Percentiles rank a stretch among this genome's conserved stretches.
phyloP scores from a whole-genome alignment of 2,113 vertebrate genomes.

The Rhinolophus ferrumequinum region DNA sequence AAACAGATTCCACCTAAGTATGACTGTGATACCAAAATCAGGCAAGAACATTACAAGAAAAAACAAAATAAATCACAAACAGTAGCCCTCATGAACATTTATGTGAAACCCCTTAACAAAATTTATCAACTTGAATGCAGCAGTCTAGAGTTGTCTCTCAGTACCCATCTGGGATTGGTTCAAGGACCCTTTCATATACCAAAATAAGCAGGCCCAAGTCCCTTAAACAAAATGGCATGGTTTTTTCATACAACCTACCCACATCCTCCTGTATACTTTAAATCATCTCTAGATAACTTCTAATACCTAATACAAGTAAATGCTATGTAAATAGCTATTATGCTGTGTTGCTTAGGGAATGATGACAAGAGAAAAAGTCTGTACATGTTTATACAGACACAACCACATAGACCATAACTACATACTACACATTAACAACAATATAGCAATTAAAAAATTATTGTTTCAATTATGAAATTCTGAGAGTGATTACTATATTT shows the following conservation, averaged over 20 bases:
- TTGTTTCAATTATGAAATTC: not conserved
- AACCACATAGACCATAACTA: too few species aligned
- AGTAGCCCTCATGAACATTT: not conserved
- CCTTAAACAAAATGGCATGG: not conserved
- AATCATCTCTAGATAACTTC: too few species aligned
- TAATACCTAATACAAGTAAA: too few species aligned
- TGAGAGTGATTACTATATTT: not conserved
- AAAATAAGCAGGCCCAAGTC: not conserved
- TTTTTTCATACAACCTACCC: too few species aligned
- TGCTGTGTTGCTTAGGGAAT: too few species aligned
- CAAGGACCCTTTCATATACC: not conserved
- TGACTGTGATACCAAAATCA: not conserved
- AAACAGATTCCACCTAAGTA: not conserved
- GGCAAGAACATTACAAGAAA: not conserved
- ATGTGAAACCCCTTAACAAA: not conserved
- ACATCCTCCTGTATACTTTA: too few species aligned
- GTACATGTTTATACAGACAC: too few species aligned
- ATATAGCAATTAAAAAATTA: not conserved
- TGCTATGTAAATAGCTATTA: too few species aligned
- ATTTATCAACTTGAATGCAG: not conserved
- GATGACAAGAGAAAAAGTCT: too few species aligned
- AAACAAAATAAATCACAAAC: not conserved
- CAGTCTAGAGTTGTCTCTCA: not conserved
- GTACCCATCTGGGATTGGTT: not conserved
- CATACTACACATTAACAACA: not conserved